These are phyloP conservation scores for Thecophora atra DNA, from an alignment of 2,888 invertebrate species.

Conservation along the genomic window DNA sequence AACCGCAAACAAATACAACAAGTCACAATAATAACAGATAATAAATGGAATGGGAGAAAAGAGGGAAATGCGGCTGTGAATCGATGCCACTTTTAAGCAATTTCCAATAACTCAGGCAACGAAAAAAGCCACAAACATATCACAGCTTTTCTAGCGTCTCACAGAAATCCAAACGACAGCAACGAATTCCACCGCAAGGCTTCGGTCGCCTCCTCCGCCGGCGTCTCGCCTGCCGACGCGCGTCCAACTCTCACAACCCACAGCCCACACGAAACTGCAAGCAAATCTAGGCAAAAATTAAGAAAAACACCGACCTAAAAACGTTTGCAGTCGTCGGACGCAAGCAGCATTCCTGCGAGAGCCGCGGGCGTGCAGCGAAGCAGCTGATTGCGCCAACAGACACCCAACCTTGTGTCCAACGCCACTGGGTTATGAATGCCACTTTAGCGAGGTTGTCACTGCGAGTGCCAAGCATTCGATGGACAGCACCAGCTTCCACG, in stretches of 20 bases:
- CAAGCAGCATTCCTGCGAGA: conserved; percentile 1
- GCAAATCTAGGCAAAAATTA: conserved; percentile 13
- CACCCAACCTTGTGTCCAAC: conserved; percentile 15
- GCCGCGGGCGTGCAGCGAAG: not conserved
- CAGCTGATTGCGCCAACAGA: not conserved
- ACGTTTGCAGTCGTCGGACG: not conserved
- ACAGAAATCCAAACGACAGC: not conserved
- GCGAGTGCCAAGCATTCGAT: not conserved
- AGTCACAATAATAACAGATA: not conserved
- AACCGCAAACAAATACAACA: not conserved
- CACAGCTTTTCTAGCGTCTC: not conserved
- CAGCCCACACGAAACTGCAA: conserved; percentile 10
- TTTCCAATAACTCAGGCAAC: conserved; percentile 16
- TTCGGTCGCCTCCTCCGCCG: too few species aligned
- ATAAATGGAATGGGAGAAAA: not conserved
- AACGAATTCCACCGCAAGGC: too few species aligned
- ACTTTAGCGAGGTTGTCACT: conserved; percentile 8
- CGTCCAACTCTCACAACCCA: not conserved
- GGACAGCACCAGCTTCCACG: too few species aligned
- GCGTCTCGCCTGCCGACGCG: not conserved
- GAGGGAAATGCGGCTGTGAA: conserved; percentile 1
- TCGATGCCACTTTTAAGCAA: conserved; percentile 8
- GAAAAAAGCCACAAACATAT: not conserved
- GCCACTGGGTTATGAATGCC: conserved; percentile 23
- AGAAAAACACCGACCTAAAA: not conserved